A percentile compares a stretch with the other conserved stretches of the same genome.
These are phyloP conservation scores for Palythoa caribaeorum DNA, from an alignment of 92 coral and sea anemone species.

Conservation along the genomic window DNA sequence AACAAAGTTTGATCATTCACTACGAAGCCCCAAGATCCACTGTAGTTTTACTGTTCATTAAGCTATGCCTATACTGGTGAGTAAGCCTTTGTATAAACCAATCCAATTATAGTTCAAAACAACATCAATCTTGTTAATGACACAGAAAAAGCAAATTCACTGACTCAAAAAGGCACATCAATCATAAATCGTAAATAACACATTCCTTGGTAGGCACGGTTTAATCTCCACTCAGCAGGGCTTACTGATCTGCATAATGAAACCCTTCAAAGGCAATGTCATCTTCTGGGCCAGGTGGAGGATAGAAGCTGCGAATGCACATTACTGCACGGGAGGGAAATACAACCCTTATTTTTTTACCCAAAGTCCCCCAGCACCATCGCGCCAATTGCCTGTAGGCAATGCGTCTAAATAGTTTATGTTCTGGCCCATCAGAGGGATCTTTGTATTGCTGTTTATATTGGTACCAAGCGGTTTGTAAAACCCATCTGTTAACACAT, in stretches of 20 bases:
- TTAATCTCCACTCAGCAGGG: background rate
- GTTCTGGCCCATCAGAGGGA: constrained; percentile 3
- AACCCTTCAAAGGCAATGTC: constrained; percentile 2
- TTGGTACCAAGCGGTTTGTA: background rate
- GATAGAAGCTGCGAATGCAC: constrained; percentile 6
- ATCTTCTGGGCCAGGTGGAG: background rate
- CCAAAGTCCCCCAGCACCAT: constrained; percentile 23
- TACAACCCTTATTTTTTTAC: background rate
- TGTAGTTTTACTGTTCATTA: background rate
- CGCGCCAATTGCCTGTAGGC: background rate
- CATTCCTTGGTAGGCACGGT: background rate
- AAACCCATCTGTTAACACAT: background rate
- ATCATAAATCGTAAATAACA: background rate
- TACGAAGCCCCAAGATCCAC: background rate
- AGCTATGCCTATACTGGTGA: background rate
- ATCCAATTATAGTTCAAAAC: background rate
- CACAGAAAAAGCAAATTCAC: background rate
- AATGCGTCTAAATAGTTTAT: constrained; percentile 1
- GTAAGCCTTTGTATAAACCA: background rate
- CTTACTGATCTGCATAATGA: constrained; percentile 5
- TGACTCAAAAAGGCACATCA: background rate
- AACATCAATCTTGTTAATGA: background rate
- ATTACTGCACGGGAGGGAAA: background rate
- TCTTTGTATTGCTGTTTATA: background rate
- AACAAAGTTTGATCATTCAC: background rate